These are phyloP conservation scores for Origma solitaria DNA, from an alignment of 2,113 vertebrate species.

Conservation along the genomic window DNA sequence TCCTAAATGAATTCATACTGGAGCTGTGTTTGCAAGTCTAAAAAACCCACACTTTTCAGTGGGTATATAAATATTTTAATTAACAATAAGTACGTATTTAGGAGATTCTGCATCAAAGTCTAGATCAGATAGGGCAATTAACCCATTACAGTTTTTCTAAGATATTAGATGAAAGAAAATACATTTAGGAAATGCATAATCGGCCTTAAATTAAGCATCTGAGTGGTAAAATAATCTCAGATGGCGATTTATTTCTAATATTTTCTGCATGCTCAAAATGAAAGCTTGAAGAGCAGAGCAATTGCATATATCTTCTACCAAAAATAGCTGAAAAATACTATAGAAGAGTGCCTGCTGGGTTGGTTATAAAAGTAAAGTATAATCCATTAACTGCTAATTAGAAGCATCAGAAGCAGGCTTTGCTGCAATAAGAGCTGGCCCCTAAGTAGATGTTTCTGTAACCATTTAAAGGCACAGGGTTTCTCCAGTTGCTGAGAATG, in stretches of 20 bases:
- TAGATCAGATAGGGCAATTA: slow-evolving; percentile 55
- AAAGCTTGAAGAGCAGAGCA: neutral
- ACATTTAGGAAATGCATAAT: slow-evolving; percentile 3
- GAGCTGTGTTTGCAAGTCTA: slow-evolving; percentile 51
- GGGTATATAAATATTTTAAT: slow-evolving; percentile 51
- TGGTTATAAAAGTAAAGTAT: slow-evolving; percentile 59
- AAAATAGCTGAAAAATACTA: slow-evolving; percentile 54
- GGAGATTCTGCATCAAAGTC: slow-evolving; percentile 39
- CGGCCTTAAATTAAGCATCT: neutral
- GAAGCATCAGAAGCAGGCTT: slow-evolving; percentile 62
- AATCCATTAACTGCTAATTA: slow-evolving; percentile 67
- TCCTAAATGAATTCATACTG: slow-evolving; percentile 52
- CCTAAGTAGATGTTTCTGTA: slow-evolving; percentile 54
- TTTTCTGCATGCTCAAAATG: neutral
- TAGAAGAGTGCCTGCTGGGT: slow-evolving; percentile 20
- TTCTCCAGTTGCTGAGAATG: slow-evolving; percentile 62
- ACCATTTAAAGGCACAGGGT: slow-evolving; percentile 67
- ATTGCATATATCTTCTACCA: slow-evolving; percentile 5
- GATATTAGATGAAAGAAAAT: slow-evolving; percentile 12
- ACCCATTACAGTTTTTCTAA: slow-evolving; percentile 26
- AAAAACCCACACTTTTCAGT: slow-evolving; percentile 6
- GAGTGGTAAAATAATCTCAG: slow-evolving; percentile 9
- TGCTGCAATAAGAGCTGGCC: slow-evolving; percentile 52
- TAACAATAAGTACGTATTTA: slow-evolving; percentile 57
- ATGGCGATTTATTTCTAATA: slow-evolving; percentile 7